Evolutionary conservation across 2,113 vertebrate species (phyloP), one percentile per base, ranked within the genome.

Genomic region (Alouatta palliata): DNA sequence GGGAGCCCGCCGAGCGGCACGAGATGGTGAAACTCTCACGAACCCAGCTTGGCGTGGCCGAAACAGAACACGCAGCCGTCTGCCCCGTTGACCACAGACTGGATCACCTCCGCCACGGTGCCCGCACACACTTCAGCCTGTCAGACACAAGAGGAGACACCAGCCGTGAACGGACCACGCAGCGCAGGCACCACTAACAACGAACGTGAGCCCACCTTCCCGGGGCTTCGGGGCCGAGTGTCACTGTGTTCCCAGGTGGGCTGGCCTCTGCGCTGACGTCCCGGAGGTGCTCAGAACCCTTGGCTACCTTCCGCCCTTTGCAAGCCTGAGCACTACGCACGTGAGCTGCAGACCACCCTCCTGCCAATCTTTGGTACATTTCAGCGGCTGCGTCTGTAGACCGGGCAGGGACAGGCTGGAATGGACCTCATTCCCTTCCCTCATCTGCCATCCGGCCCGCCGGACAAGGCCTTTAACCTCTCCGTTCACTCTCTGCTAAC

Each of bases 1-100:
- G 7, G 49, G 73, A 16, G 30, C 11, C 40, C 30, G 7, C 11
- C 0, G 1, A 56, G 40, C 64, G 13, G 27, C 32, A 47, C 0
- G 3, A 23, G 35, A 27, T 56, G 30, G 45, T 0, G 4, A 35
- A 43, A 43, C n/a, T 43, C 93, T 96, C 98, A 99, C 99, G 98
- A 98, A 99, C 99, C 99, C 94, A 99, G 99, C 94, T 99, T 99
- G 97, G 99, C 99, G 91, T 99, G 99, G 96, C 99, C 99, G 95
- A 99, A 99, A 96, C 99, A 99, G 99, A 99, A 99, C 94, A 99
- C 99, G 2, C 99, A 99, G 98, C 99, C 99, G 68, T 99, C 99
- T 80, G 99, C 99, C 91, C 99, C 99, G 12, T 99, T 99, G 97
- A 99, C 99, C 92, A 99, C 99, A 4, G 99, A 99, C 98, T 99